phyloP scores from a whole-genome alignment of 2,797 vertebrate genomes.

The Tinamus major region DNA sequence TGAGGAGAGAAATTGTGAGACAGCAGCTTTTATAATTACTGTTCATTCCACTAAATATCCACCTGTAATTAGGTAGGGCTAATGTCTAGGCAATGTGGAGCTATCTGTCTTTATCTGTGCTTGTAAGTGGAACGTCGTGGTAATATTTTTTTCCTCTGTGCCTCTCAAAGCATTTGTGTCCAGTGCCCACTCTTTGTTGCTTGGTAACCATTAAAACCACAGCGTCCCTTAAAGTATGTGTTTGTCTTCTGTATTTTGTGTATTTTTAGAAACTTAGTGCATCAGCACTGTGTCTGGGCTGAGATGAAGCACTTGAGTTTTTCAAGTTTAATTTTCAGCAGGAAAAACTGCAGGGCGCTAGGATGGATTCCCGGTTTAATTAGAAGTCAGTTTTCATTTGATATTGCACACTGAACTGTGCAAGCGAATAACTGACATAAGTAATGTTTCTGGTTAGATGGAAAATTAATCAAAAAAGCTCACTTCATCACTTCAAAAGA shows the following conservation, averaged over 20 bases:
- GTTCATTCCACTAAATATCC: conserved; percentile 4
- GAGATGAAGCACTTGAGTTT: conserved; percentile 12
- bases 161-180: neutral
- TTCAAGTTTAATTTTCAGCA: conserved; percentile 32
- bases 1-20: neutral
- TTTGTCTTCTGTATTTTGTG: neutral
- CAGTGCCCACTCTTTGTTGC: conserved; percentile 39
- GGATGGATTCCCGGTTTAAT: conserved; percentile 30
- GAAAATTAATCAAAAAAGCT: neutral
- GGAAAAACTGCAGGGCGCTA: neutral
- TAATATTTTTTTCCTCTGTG: neutral
- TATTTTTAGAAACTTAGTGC: conserved; percentile 47
- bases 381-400: conserved; percentile 13
- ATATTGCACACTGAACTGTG: neutral
- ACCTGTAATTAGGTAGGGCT: neutral
- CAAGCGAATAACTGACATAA: conserved; percentile 2
- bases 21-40: neutral
- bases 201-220: conserved; percentile 61
- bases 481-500: neutral
- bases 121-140: neutral
- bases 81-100: neutral
- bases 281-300: conserved; percentile 9
- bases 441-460: neutral
- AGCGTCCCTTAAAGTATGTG: neutral
- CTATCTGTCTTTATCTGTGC: neutral